These are phyloP conservation scores for Drosophila kambysellisi DNA, from an alignment of 2,888 invertebrate species.

Conservation along the genomic window DNA sequence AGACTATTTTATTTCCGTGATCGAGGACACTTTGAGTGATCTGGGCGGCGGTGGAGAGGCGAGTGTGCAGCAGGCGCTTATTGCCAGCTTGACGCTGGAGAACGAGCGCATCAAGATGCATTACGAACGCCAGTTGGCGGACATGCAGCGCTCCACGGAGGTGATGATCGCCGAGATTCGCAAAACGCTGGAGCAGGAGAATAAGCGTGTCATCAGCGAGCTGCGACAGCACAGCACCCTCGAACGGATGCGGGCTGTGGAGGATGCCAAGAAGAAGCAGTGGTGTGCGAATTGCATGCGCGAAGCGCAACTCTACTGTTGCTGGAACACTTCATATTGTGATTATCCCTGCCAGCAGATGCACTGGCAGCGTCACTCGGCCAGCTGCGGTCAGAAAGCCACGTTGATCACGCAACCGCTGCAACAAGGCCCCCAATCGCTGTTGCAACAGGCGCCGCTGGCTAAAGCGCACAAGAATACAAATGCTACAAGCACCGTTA, in stretches of 20 bases:
- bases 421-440: neutral
- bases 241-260: constrained; percentile 90
- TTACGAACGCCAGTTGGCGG: constrained; percentile 90
- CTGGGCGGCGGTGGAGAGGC: constrained; percentile 86
- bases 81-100: constrained; percentile 88
- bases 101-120: constrained; percentile 90
- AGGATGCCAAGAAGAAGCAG: constrained; percentile 93
- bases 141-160: constrained; percentile 89
- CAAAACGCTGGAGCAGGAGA: constrained; percentile 89
- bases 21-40: constrained; percentile 89
- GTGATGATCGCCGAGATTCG: constrained; percentile 89
- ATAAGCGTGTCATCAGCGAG: constrained; percentile 88
- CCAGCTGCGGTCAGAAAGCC: constrained; percentile 47
- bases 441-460: constrained; percentile 13
- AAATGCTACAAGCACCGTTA: neutral
- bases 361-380: constrained; percentile 92
- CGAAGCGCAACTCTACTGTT: constrained; percentile 96
- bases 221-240: constrained; percentile 88
- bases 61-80: constrained; percentile 86
- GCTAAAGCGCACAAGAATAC: constrained; percentile 29
- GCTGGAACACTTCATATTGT: constrained; percentile 98
- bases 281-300: constrained; percentile 96
- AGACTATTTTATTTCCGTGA: constrained; percentile 89
- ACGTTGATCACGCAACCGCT: constrained; percentile 27
- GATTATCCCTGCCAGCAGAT: constrained; percentile 94